Percentiles rank a stretch among this genome's conserved stretches.
Evolutionary conservation across 2,888 invertebrate genomes (phyloP).

Genomic region (Caenorhabditis wallacei): DNA sequence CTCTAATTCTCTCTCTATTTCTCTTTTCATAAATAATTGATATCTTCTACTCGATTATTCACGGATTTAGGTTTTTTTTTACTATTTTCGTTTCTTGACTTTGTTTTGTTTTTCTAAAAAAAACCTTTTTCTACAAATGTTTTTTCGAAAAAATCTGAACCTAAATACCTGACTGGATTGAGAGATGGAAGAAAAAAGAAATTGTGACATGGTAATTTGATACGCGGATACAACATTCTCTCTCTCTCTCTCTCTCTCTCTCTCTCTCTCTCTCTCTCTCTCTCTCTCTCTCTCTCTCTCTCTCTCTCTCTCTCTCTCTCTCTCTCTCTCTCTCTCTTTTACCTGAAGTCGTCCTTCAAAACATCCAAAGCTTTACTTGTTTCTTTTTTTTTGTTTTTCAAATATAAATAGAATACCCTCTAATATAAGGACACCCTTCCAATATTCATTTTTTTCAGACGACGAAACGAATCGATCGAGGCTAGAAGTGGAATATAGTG

Average conservation of each 20-base stretch:
- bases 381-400: no score
- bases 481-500: constrained; percentile 65
- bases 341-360: not conserved
- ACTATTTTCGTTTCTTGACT: not conserved
- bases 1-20: not conserved
- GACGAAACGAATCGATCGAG: constrained; percentile 64
- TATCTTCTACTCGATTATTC: constrained; percentile 10
- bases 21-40: constrained; percentile 16
- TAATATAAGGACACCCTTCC: not conserved
- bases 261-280: not conserved
- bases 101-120: not conserved
- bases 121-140: constrained; percentile 6
- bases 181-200: not conserved
- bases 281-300: not conserved
- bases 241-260: not conserved
- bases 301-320: not conserved
- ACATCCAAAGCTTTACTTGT: not conserved
- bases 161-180: no score
- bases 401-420: not conserved
- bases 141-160: constrained; percentile 9
- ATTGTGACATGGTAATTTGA: constrained; percentile 9
- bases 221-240: constrained; percentile 5
- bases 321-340: not conserved
- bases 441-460: constrained; percentile 46
- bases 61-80: constrained; percentile 4